Percentiles rank a stretch among this genome's conserved stretches.
These are phyloP conservation scores for Piaya cayana DNA, from an alignment of 2,113 vertebrate species.

Conservation along the genomic window DNA sequence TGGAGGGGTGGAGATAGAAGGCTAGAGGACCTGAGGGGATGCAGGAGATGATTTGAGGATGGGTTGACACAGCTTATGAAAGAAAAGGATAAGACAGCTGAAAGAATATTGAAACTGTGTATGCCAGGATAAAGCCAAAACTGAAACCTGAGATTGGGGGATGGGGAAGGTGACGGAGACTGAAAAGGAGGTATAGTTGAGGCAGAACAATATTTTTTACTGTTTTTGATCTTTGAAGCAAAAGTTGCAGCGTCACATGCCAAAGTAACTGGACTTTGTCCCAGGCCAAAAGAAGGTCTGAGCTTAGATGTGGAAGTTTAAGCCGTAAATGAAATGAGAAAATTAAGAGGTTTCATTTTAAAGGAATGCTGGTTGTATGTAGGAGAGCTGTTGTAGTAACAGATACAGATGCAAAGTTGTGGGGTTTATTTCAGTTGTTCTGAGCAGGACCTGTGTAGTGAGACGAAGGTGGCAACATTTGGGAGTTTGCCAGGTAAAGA, in stretches of 20 bases:
- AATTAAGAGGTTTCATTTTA: neutral
- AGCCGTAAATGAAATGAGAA: neutral
- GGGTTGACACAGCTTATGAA: neutral
- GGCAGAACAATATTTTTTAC: neutral
- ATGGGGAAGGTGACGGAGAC: neutral
- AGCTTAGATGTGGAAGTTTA: neutral
- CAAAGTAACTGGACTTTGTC: neutral
- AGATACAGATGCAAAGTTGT: neutral
- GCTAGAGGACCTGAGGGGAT: neutral
- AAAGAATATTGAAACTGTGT: neutral
- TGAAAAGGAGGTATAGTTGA: neutral
- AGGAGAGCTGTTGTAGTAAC: neutral
- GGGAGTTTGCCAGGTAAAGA: neutral
- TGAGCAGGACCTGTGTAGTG: neutral
- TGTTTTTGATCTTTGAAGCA: neutral
- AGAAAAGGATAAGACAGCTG: neutral
- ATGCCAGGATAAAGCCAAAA: neutral
- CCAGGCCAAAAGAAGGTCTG: neutral
- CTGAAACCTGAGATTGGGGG: neutral
- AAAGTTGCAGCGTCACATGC: neutral
- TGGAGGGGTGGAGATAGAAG: neutral
- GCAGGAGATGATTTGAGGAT: conserved; percentile 5
- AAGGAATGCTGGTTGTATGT: neutral
- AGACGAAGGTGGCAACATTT: neutral
- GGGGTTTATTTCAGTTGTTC: neutral